Base-by-base conservation (phyloP, 2,113 vertebrate genomes). In the Siphamia tubifer region DNA sequence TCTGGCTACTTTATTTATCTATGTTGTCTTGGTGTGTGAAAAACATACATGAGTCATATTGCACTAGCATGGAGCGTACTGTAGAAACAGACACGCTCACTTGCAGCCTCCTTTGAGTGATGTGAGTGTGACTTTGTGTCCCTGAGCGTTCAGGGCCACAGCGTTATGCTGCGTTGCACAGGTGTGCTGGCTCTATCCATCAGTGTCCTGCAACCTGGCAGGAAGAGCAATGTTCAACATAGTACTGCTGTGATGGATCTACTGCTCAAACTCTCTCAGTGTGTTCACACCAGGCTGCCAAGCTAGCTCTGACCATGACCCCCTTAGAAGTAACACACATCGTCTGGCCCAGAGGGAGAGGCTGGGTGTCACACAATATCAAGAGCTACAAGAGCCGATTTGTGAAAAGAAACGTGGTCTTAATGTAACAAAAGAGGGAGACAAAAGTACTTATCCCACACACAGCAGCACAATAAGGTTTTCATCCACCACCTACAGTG, bases 141-240 rank as follows among this genome's bases (percentile, higher is more conserved):
- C 43, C 53, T 43, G 72, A 68, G 73, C 27, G 69, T 84, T 87
- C 79, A 83, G 73, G 79, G 87, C 79, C 82, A 51, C 77, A 19
- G 61, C 21, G 64, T 72, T 63, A 63, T 47, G 72, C 83, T 42
- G 79, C 24, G 68, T 75, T 80, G 84, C 84, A 73, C 86, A 88
- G 80, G 78, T 89, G 82, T 62, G 58, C 70, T 40, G 57, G 58
- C 81, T 85, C 87, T 79, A 90, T 89, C 85, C 81, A 88, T 89
- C 88, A 91, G 85, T 78, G 85, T 89, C 87, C 77, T 25, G 68
- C 72, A 58, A 73, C 56, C 84, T 84, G 88, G 83, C 87, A 85
- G 75, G 42, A 60, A 40, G 82, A 86, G 75, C 82, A 75, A 81
- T 82, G 88, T 77, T 88, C 82, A 77, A 68, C 77, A 68, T 56